Conservation (phyloP, 2,797 vertebrate genomes). For the Halcyon smyrnensis region DNA sequence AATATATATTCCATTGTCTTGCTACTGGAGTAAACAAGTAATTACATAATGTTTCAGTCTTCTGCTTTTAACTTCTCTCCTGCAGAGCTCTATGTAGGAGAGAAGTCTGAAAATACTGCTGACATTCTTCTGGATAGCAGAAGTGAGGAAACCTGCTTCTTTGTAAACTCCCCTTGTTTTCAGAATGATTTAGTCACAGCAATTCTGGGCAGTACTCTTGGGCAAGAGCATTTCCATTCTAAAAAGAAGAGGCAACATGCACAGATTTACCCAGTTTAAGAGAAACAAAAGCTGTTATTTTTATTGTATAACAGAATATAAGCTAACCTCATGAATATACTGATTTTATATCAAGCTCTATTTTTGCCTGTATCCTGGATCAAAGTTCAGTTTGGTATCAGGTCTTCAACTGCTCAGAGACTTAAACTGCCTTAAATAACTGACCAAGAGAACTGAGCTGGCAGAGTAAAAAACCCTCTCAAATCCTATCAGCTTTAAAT, state of each 20-base stretch:
- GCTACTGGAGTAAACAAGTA: not conserved
- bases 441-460: not conserved
- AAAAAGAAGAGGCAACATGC: not conserved
- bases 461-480: not conserved
- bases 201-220: not conserved
- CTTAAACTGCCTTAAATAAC: not conserved
- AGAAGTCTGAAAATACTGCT: not conserved
- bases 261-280: not conserved
- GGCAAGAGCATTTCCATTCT: not conserved
- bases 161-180: not conserved
- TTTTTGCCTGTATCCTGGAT: not conserved
- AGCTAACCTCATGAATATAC: not conserved
- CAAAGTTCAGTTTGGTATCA: not conserved
- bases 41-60: not conserved
- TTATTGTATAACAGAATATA: not conserved
- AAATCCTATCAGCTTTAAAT: not conserved
- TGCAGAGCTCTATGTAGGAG: not conserved
- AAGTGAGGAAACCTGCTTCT: not conserved
- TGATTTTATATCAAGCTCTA: not conserved
- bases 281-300: not conserved
- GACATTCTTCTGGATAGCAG: not conserved
- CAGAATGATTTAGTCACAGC: not conserved
- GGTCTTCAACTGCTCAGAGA: not conserved
- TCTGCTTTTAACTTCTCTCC: not conserved
- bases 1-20: not conserved